phyloP scores from a whole-genome alignment of 2,113 vertebrate genomes.

The Pachyramphus minor region DNA sequence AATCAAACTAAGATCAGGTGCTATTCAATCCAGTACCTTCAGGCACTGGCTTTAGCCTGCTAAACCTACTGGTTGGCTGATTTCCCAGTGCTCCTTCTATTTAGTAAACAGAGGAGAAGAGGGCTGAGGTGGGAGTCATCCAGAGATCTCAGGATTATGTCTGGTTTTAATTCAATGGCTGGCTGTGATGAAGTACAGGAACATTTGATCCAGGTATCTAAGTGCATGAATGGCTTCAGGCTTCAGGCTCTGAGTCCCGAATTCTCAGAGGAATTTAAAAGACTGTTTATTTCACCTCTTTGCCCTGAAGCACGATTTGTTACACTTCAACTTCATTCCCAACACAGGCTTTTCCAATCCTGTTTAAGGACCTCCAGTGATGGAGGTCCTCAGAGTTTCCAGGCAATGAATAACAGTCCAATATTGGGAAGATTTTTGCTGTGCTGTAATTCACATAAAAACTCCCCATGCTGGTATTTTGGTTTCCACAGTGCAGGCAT shows the following conservation, averaged over 20 bases:
- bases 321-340: background rate
- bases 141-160: background rate
- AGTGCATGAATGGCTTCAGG: background rate
- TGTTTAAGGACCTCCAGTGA: background rate
- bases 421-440: background rate
- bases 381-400: background rate
- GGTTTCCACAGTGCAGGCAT: background rate
- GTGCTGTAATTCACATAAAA: background rate
- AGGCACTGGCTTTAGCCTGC: background rate
- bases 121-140: background rate
- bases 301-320: background rate
- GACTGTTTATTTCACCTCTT: background rate
- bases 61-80: background rate
- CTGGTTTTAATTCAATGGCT: background rate
- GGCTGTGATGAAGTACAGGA: background rate
- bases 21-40: background rate
- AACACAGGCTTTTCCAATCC: background rate
- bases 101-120: background rate
- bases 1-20: background rate
- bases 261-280: conserved; percentile 9
- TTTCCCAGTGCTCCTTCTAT: background rate
- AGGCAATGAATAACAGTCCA: background rate
- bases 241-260: background rate
- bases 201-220: background rate
- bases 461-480: background rate